Evolutionary conservation across 2,888 invertebrate genomes (phyloP), one percentile per base, ranked within the genome.

Genomic region (Synanthedon vespiformis): DNA sequence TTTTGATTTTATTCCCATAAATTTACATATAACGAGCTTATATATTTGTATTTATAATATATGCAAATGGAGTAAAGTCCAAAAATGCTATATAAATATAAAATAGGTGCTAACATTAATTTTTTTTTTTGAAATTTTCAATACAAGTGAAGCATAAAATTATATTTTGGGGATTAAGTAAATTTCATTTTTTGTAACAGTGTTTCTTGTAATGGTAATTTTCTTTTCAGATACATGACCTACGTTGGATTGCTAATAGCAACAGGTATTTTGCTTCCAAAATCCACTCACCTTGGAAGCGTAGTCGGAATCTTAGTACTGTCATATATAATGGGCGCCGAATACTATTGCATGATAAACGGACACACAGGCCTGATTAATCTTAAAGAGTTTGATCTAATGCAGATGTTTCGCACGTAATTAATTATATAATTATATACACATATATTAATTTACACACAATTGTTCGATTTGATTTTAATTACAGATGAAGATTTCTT

Each of bases 161-260:
- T n/a, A n/a, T 34, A 22, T 22, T 5, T 34, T 34, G 34, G 34
- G 34, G 34, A 34, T 34, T 34, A 34, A 34, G n/a, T n/a, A 16
- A 34, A 34, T 2, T 34, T 34, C 34, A 34, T 2, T 16, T 16
- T 16, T 16, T 1, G 27, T 8, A 2, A 34, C 13, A 48, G 12
- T 54, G 16, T 40, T 14, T 12, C 22, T 22, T 27, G 34, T 34
- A 34, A 34, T 10, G 10, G 34, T 18, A 40, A 18, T 41, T 56
- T 51, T 52, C 52, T 60, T 77, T 72, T 5, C 56, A 86, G 96
- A 70, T 95, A 95, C 78, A 82, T 94, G 61, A 95, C 95, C 4
- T 97, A 97, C 72, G 80, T 94, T 48, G 96, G 96, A 3, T 88
- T 97, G 48, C 92, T 95, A 64, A 79, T 95, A 48, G 94, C 96